phyloP scores from a whole-genome alignment of 2,113 vertebrate genomes.

The Chiloscyllium plagiosum region DNA sequence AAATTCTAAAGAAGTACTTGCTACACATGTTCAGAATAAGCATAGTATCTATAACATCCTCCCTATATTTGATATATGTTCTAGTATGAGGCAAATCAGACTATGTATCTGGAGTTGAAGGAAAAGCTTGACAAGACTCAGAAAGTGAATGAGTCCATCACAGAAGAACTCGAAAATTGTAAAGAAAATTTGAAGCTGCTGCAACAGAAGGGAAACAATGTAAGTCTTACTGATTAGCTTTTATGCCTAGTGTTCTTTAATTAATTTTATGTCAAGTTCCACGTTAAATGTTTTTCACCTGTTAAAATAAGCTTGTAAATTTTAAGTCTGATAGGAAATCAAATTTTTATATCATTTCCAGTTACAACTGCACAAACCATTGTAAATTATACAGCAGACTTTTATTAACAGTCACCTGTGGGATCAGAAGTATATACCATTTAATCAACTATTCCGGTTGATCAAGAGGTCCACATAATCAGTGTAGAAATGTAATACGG shows the following conservation, averaged over 20 bases:
- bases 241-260: not conserved
- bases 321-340: not conserved
- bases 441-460: no score
- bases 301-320: not conserved
- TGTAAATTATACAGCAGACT: conserved; percentile 59
- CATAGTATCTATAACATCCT: not conserved
- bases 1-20: not conserved
- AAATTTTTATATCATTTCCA: not conserved
- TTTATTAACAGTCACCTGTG: conserved; percentile 32
- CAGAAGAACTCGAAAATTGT: conserved; percentile 89
- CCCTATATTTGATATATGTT: conserved; percentile 43
- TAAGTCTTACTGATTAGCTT: conserved; percentile 58
- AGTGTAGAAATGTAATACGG: no score
- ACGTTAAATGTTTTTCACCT: not conserved
- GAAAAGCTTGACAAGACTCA: conserved; percentile 79
- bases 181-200: conserved; percentile 87
- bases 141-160: conserved; percentile 81
- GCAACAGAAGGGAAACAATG: conserved; percentile 87
- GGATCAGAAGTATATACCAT: no score
- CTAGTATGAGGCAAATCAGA: conserved; percentile 88
- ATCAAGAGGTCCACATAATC: no score
- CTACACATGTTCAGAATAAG: not conserved
- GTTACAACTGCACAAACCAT: conserved; percentile 41
- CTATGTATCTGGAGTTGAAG: conserved; percentile 77
- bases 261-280: not conserved